Base-by-base conservation (phyloP, 2,113 vertebrate genomes). In the Hirundichthys speculiger region DNA sequence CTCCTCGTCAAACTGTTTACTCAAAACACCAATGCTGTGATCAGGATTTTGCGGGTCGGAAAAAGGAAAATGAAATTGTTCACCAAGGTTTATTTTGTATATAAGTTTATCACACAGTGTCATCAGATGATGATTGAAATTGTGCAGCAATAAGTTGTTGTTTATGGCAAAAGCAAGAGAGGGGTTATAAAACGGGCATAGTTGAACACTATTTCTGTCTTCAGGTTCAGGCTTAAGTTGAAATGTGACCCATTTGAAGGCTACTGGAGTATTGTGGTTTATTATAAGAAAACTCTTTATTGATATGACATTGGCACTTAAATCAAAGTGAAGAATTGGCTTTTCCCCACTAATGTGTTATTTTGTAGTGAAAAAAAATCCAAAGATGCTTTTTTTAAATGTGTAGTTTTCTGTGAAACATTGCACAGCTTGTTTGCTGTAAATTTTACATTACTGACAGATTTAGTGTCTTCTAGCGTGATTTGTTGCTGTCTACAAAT, bases 1-100 rank as follows among this genome's bases (percentile, higher is more conserved):
- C 45, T n/a, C 12, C 24, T 45, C 16, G 52, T 56, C 57, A 12
- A 25, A 42, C 27, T 81, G 48, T 79, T 75, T 30, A 73, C 66
- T 46, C 34, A 18, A 75, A 80, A 69, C 49, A 41, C 2, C 3
- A 18, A 24, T 4, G 14, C 10, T 49, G 39, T n/a, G 16, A 68
- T 68, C 20, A 18, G 13, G 8, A 3, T 39, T 61, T 22, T 16
- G 16, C 16, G 30, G 19, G 10, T 15, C 5, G 9, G 18, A 9
- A 49, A 63, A 2, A n/a, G 13, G 11, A n/a, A 4, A 45, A 21
- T 59, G 14, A n/a, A 34, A 22, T 22, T 2, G 24, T 39, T 68
- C 16, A 25, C 34, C 12, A 12, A 27, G 5, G 13, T 11, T 48
- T 47, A 4, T 21, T 34, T 39, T 15, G 11, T 6, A 6, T 34